Base-by-base conservation (phyloP, 2,888 invertebrate species). In the Patella caerulea region DNA sequence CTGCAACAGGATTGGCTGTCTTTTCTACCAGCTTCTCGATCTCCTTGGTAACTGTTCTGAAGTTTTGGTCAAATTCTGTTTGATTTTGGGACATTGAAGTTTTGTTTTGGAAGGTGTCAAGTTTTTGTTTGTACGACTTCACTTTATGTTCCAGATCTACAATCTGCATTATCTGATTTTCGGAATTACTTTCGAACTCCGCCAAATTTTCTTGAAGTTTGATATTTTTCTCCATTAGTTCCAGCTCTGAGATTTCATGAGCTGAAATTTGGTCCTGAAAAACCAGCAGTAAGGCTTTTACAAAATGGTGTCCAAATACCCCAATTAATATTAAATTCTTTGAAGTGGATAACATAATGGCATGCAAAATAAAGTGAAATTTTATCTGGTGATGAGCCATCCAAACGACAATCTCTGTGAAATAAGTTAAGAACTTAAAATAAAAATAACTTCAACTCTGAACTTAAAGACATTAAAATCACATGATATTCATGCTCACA, bases 221-320 rank as follows among this genome's bases (percentile, higher is more conserved):
- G 9, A 75, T 78, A 56, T 80, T 79, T 71, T 82, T 78, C 78
- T 78, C 78, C 71, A 77, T 78, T 15, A 82, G 73, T 74, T 84
- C 80, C 17, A 75, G 77, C 70, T 80, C 81, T 54, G 80, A 75
- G 29, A 70, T 53, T 71, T 78, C 78, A 19, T 34, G 72, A 56
- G 53, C 34, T 59, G 56, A 53, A 71, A 74, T 45, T 45, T 76
- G 76, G 54, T 72, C 75, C 80, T 78, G 78, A 76, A 81, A 74
- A 72, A 52, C 71, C 34, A 74, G 9, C n/a, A 19, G 55, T 52
- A 55, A 71, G 52, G 55, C 19, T 24, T 54, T 45, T 45, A 34
- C 45, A 45, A 45, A 45, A 45, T 45, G 45, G 45, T 45, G 45
- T 45, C 45, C 45, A 45, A 45, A 45, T 45, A 45, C 45, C 45